A percentile compares a stretch with the other conserved stretches of the same genome.
These are phyloP conservation scores for Dromococcyx pavoninus DNA, from an alignment of 2,797 vertebrate species.

Conservation along the genomic window DNA sequence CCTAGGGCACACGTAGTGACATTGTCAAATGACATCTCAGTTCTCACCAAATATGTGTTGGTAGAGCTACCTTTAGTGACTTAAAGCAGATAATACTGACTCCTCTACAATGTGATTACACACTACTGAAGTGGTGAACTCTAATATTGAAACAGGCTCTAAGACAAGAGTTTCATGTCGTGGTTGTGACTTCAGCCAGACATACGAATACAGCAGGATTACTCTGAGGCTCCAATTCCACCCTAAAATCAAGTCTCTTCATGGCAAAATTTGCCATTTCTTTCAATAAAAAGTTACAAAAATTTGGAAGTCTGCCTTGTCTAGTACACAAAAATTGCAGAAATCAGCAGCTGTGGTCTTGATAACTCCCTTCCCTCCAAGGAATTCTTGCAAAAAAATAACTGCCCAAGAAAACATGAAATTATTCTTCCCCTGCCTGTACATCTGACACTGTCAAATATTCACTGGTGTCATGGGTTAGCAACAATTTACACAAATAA, in stretches of 20 bases:
- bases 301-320: neutral
- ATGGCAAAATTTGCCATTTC: neutral
- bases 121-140: rapidly evolving
- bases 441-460: neutral
- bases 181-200: neutral
- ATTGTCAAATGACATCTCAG: neutral
- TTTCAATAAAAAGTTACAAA: neutral
- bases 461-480: neutral
- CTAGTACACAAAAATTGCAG: neutral
- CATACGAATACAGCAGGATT: neutral
- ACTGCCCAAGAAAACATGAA: neutral
- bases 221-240: neutral
- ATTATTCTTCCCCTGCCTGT: neutral
- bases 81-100: neutral
- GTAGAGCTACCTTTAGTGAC: neutral
- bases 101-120: neutral
- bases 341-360: neutral
- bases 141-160: neutral
- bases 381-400: neutral
- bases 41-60: neutral
- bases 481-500: neutral
- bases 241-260: neutral
- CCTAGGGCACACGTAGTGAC: neutral
- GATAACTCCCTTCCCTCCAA: neutral
- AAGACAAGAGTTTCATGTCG: neutral